Percentiles rank a stretch among this genome's conserved stretches.
phyloP scores from a whole-genome alignment of 30 jellyfish, hydroid and myxozoan species.

The Hydra vulgaris region DNA sequence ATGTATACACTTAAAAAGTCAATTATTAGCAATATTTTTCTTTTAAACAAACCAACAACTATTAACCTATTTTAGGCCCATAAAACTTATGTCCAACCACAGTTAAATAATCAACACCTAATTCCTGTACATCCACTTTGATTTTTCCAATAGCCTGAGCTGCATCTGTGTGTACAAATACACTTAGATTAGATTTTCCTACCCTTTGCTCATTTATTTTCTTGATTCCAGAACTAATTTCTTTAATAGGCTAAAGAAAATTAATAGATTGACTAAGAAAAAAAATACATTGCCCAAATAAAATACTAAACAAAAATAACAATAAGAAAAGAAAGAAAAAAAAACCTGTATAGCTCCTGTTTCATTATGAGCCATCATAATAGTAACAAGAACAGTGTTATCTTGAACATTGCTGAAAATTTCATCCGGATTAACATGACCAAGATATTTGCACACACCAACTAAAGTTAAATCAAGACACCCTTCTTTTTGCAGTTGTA shows the following conservation, averaged over 20 bases:
- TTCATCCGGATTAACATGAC: slow-evolving; percentile 50
- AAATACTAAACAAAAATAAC: not conserved
- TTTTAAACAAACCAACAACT: not conserved
- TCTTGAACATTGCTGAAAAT: slow-evolving; percentile 27
- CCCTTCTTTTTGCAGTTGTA: slow-evolving; percentile 23
- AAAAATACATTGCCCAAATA: not conserved
- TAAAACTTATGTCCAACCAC: slow-evolving; percentile 92
- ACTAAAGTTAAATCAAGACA: slow-evolving; percentile 39
- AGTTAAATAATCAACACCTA: slow-evolving; percentile 85
- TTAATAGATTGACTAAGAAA: not conserved
- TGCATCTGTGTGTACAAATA: slow-evolving; percentile 84
- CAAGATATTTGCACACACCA: slow-evolving; percentile 54
- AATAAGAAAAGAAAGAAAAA: not conserved
- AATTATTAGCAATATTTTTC: no score
- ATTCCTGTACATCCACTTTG: slow-evolving; percentile 41
- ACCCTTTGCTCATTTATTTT: slow-evolving; percentile 23
- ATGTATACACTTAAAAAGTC: no score
- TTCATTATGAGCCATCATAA: slow-evolving; percentile 91
- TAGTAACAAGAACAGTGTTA: slow-evolving; percentile 53
- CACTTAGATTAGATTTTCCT: slow-evolving; percentile 1
- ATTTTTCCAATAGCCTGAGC: slow-evolving; percentile 94
- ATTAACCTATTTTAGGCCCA: slow-evolving; percentile 85
- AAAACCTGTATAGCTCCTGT: slow-evolving; percentile 87
- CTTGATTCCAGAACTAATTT: slow-evolving; percentile 25
- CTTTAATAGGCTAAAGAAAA: slow-evolving; percentile 44